Evolutionary conservation across 2,797 vertebrate genomes (phyloP).

Genomic region (Sparidentex hasta): DNA sequence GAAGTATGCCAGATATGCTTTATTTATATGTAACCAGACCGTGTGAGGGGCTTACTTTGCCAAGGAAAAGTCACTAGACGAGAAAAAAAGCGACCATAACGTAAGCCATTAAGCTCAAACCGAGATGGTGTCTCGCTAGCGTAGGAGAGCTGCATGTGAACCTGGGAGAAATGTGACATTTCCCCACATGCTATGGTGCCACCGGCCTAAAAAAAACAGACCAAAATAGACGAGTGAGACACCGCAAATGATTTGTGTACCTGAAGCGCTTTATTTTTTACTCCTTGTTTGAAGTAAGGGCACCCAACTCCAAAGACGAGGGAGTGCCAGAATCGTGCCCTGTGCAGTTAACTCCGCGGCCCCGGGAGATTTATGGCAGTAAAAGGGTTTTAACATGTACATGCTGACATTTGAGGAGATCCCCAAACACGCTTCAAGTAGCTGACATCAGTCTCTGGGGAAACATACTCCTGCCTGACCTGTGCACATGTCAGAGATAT

Average conservation of each 20-base stretch:
- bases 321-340: slow-evolving; percentile 39
- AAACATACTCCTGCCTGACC: slow-evolving; percentile 55
- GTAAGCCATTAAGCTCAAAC: slow-evolving; percentile 36
- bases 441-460: slow-evolving; percentile 73
- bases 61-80: slow-evolving; percentile 67
- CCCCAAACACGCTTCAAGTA: slow-evolving; percentile 74
- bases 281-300: slow-evolving; percentile 70
- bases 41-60: slow-evolving; percentile 43
- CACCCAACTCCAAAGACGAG: slow-evolving; percentile 59
- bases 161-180: slow-evolving; percentile 53
- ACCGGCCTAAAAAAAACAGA: slow-evolving; percentile 58
- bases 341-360: slow-evolving; percentile 58
- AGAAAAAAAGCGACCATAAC: slow-evolving; percentile 71
- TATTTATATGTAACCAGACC: slow-evolving; percentile 65
- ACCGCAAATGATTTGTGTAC: slow-evolving; percentile 75
- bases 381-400: slow-evolving; percentile 70
- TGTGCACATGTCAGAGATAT: slow-evolving; percentile 18
- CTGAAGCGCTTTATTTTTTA: slow-evolving; percentile 61
- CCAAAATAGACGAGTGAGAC: slow-evolving; percentile 68
- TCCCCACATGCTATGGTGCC: slow-evolving; percentile 60
- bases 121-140: slow-evolving; percentile 34
- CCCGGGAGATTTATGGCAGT: slow-evolving; percentile 74
- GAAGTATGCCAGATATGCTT: slow-evolving; percentile 61
- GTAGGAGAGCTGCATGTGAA: slow-evolving; percentile 32
- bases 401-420: slow-evolving; percentile 75